phyloP scores from a whole-genome alignment of 2,797 vertebrate genomes.

The Danio tinwini region DNA sequence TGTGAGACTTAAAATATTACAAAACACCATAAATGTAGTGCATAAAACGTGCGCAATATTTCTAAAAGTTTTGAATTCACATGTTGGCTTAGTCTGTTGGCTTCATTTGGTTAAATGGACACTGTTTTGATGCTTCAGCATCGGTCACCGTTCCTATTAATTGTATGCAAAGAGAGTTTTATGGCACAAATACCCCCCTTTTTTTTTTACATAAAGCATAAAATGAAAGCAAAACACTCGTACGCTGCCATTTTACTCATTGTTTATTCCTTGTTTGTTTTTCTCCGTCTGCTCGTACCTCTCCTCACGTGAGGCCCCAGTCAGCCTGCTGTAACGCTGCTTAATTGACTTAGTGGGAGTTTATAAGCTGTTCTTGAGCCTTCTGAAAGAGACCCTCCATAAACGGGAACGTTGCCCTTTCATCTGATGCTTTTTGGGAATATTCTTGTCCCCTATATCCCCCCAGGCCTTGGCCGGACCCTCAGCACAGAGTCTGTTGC shows the following conservation, averaged over 20 bases:
- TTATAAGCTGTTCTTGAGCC: slow-evolving; percentile 65
- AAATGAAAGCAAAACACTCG: not conserved
- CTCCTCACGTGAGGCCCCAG: slow-evolving; percentile 66
- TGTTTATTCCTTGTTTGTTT: slow-evolving; percentile 5
- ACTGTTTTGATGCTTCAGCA: too few species aligned
- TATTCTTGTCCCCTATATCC: slow-evolving; percentile 62
- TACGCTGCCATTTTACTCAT: not conserved
- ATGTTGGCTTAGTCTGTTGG: too few species aligned
- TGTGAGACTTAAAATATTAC: too few species aligned
- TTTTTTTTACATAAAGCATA: not conserved
- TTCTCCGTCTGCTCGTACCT: slow-evolving; percentile 3
- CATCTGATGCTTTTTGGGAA: slow-evolving; percentile 67
- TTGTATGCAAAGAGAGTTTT: too few species aligned
- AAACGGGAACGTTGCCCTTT: slow-evolving; percentile 67
- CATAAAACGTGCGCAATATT: too few species aligned
- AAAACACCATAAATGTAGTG: too few species aligned
- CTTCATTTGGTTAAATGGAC: too few species aligned
- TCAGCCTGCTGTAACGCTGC: slow-evolving; percentile 66
- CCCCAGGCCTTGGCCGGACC: slow-evolving; percentile 65
- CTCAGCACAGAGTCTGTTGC: slow-evolving; percentile 63
- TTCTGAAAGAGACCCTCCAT: slow-evolving; percentile 59
- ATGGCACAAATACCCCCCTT: too few species aligned
- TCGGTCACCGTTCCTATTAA: too few species aligned
- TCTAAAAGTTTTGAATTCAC: too few species aligned
- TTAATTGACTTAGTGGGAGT: slow-evolving; percentile 74